Percentiles rank a stretch among this genome's conserved stretches.
These are phyloP conservation scores for Pelochelys cantorii DNA, from an alignment of 2,797 vertebrate genomes.

Conservation along the genomic window DNA sequence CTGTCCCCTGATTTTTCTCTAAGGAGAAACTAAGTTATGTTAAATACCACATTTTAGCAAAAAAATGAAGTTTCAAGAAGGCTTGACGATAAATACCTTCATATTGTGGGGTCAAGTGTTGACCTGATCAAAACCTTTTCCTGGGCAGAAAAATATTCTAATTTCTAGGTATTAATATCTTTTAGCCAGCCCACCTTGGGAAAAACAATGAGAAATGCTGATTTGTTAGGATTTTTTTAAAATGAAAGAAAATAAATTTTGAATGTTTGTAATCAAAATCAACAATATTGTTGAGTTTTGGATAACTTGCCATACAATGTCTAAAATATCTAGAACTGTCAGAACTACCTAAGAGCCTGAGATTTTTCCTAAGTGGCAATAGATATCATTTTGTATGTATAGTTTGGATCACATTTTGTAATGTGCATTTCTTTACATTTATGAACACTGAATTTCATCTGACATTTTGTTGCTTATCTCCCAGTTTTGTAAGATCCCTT, in stretches of 20 bases:
- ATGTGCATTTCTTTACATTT: not conserved
- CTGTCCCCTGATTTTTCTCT: not conserved
- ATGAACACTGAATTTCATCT: not conserved
- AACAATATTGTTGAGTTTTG: not conserved
- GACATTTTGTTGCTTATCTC: not conserved
- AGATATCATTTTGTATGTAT: no score
- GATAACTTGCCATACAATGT: not conserved
- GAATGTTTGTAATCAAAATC: not conserved
- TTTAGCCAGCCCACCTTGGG: not conserved
- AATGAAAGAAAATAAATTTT: not conserved
- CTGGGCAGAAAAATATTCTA: not conserved
- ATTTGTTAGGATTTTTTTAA: not conserved
- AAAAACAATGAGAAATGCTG: not conserved
- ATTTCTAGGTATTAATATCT: not conserved
- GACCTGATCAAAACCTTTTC: not conserved
- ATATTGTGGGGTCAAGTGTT: not conserved
- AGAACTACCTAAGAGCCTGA: not conserved
- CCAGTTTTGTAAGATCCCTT: not conserved
- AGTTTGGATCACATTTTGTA: no score
- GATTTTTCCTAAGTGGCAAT: no score
- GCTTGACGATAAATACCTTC: not conserved
- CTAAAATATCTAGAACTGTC: constrained; percentile 5
- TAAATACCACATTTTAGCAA: not conserved
- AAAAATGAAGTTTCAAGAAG: not conserved
- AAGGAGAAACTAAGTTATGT: not conserved